Conservation (phyloP, 2,888 invertebrate species). For the Iselma pallidipennis region DNA sequence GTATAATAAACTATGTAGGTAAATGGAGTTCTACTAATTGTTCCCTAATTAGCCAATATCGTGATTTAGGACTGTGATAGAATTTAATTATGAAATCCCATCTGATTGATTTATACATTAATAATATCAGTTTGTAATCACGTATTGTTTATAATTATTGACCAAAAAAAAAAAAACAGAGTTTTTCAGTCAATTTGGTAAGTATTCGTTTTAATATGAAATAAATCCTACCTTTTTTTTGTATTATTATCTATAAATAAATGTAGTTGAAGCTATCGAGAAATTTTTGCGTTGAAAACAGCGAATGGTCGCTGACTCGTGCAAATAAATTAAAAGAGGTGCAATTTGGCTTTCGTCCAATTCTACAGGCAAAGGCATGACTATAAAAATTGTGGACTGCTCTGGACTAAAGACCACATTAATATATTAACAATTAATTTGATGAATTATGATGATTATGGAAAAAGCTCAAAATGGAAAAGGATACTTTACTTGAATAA, state of each 20-base stretch:
- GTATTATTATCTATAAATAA: not conserved
- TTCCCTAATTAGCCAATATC: not conserved
- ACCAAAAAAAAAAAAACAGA: no score
- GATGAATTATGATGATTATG: not conserved
- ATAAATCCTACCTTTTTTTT: no score
- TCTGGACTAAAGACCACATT: not conserved
- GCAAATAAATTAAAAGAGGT: not conserved
- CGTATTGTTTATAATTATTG: not conserved
- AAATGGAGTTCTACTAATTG: conserved; percentile 4
- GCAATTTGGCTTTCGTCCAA: not conserved
- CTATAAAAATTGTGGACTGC: not conserved
- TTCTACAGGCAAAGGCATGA: not conserved
- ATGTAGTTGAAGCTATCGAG: not conserved
- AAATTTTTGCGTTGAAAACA: not conserved
- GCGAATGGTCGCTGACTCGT: not conserved
- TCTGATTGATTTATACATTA: not conserved
- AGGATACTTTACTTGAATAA: not conserved
- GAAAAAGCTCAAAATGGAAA: not conserved
- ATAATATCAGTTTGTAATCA: no score
- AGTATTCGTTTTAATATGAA: no score
- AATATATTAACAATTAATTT: not conserved
- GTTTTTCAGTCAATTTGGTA: no score
- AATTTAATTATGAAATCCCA: not conserved
- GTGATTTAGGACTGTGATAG: not conserved
- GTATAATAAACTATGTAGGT: not conserved